phyloP scores from a whole-genome alignment of 2,113 vertebrate genomes.

The Calyptommatus sinebrachiatus region DNA sequence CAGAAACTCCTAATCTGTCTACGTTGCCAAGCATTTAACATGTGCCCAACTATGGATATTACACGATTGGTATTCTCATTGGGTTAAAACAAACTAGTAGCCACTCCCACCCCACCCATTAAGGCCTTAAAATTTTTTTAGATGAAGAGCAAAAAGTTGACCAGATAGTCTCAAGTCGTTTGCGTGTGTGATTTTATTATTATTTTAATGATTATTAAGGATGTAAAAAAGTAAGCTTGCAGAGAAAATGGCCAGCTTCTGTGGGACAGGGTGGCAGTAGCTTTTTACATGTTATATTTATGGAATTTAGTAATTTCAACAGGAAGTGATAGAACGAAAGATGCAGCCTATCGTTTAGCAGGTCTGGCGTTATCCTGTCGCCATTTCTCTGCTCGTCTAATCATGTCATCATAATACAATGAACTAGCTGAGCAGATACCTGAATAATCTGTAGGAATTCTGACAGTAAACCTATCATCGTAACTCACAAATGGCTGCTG shows the following conservation, averaged over 20 bases:
- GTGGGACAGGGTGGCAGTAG: conserved; percentile 39
- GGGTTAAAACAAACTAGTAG: conserved; percentile 61
- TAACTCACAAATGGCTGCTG: conserved; percentile 55
- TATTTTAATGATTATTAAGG: conserved; percentile 33
- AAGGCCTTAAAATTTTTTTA: conserved; percentile 68
- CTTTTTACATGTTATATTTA: conserved; percentile 44
- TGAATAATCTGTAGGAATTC: conserved; percentile 51
- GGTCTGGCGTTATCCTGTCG: conserved; percentile 22
- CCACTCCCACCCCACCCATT: conserved; percentile 54
- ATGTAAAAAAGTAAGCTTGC: conserved; percentile 41
- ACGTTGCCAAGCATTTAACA: conserved; percentile 51
- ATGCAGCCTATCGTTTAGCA: conserved; percentile 2
- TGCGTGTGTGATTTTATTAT: conserved; percentile 28
- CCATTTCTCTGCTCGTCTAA: neutral
- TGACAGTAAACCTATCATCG: conserved; percentile 38
- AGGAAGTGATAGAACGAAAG: conserved; percentile 27
- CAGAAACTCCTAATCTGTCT: conserved; percentile 52
- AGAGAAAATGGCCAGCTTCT: conserved; percentile 38
- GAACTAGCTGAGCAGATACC: conserved; percentile 23
- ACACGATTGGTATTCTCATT: conserved; percentile 26
- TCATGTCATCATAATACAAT: neutral
- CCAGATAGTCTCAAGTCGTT: conserved; percentile 48
- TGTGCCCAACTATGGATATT: conserved; percentile 44
- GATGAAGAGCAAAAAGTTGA: conserved; percentile 42
- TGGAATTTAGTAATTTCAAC: conserved; percentile 19